Conservation (phyloP, 2,113 vertebrate genomes). For the Caranx ignobilis region DNA sequence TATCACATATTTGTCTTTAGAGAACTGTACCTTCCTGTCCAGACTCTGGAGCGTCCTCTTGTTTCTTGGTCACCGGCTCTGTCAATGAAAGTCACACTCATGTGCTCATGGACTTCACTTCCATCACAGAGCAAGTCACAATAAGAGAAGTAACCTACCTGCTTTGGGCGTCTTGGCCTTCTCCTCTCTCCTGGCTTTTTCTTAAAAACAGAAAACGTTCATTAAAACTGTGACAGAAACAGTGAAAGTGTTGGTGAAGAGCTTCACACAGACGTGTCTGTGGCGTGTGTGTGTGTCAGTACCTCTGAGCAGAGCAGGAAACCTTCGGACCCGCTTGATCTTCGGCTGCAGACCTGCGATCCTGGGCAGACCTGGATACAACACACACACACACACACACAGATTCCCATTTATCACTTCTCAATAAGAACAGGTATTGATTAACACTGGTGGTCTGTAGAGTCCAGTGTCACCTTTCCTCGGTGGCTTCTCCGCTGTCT, state of each 20-base stretch:
- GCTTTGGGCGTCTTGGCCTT: conserved; percentile 55
- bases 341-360: conserved; percentile 24
- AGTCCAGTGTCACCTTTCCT: conserved; percentile 45
- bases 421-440: neutral
- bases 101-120: neutral
- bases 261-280: too few relatives aligned
- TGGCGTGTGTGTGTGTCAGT: neutral
- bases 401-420: neutral
- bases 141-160: conserved; percentile 35
- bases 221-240: neutral
- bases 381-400: neutral
- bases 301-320: conserved; percentile 62
- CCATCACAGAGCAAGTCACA: neutral
- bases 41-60: conserved; percentile 43
- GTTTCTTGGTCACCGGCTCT: conserved; percentile 51
- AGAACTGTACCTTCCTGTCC: conserved; percentile 64
- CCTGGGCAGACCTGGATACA: conserved; percentile 68
- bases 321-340: conserved; percentile 24
- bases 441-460: neutral
- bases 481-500: conserved; percentile 38
- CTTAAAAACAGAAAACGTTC: neutral
- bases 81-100: neutral
- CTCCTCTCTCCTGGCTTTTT: conserved; percentile 55
- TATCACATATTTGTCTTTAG: too few relatives aligned
- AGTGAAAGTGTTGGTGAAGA: neutral